Evolutionary conservation across 2,888 invertebrate genomes (phyloP), one percentile per base, ranked within the genome.

Genomic region (Pristionchus arcanus): DNA sequence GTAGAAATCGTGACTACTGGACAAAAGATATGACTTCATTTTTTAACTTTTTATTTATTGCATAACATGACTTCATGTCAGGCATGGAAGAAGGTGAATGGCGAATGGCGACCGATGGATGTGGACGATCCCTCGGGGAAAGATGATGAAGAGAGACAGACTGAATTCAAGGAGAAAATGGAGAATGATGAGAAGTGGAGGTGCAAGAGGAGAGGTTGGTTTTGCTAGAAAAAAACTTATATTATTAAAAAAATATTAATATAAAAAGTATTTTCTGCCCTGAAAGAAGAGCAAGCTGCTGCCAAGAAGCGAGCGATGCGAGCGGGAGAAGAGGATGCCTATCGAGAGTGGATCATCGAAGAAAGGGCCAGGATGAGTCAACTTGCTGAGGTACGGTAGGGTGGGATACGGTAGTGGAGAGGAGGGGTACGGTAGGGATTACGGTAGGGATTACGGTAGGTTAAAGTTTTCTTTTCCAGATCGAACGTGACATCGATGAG

Each of bases 81-180:
- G 84, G 84, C 84, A 21, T 85, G 84, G 84, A 85, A 85, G 84
- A 85, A 85, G 37, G 84, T 85, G 37, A 85, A 85, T 37, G 84
- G 84, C 2, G 84, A 85, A 37, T 85, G 84, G 84, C 55, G 37
- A 25, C 59, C 84, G 37, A 59, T 85, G 55, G 84, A 85, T 25
- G 84, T 85, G 1, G 84, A 85, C 25, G 81, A 81, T 49, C 81
- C 42, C 1, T 28, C 81, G 9, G 37, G 4, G 74, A 81, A 53
- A 28, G 53, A 81, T 5, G 81, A 81, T 28, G 81, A 81, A n/a
- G 49, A n/a, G 49, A 81, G 19, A 28, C n/a, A 28, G 53, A 53
- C 42, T 0, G 81, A 81, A 53, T 81, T 81, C 81, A 81, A 28
- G 81, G 81, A 81, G 81, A 42, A 28, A 28, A 49, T 81, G 81